Evolutionary conservation across 2,113 vertebrate genomes (phyloP).

Genomic region (Stomatorhinus ivindoensis): DNA sequence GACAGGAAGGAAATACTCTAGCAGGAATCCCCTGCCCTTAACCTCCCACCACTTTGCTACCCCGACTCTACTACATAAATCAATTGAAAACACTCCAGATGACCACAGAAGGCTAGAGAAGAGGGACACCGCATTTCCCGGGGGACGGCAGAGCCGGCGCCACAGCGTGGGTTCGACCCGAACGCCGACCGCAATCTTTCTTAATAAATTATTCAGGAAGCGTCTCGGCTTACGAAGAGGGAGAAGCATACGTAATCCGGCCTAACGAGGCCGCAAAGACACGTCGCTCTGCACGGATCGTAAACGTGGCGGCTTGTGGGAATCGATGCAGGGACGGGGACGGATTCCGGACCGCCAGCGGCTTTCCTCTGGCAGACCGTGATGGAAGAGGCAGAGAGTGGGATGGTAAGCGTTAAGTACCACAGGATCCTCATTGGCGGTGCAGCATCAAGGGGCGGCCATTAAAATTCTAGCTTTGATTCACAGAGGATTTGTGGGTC

Average conservation of each 20-base stretch:
- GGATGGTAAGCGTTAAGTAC: background rate
- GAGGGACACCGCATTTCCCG: background rate
- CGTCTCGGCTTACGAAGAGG: background rate
- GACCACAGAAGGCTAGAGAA: background rate
- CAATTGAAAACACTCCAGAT: background rate
- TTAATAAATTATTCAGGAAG: background rate
- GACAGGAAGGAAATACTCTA: background rate
- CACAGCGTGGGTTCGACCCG: background rate
- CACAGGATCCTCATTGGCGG: background rate
- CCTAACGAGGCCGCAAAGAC: background rate
- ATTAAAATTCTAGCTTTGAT: background rate
- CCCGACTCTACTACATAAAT: background rate
- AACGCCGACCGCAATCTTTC: background rate
- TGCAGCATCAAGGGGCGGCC: background rate
- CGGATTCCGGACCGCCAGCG: background rate
- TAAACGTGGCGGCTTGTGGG: background rate
- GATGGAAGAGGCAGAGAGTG: background rate
- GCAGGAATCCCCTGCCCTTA: background rate
- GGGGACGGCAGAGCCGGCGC: background rate
- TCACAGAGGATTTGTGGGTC: background rate
- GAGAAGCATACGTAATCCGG: background rate
- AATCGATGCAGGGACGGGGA: background rate
- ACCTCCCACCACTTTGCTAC: background rate
- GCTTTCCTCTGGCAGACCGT: background rate
- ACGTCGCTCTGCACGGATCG: background rate